A percentile compares a stretch with the other conserved stretches of the same genome.
These are phyloP conservation scores for Atractosteus spatula DNA, from an alignment of 2,113 vertebrate species.

Conservation along the genomic window DNA sequence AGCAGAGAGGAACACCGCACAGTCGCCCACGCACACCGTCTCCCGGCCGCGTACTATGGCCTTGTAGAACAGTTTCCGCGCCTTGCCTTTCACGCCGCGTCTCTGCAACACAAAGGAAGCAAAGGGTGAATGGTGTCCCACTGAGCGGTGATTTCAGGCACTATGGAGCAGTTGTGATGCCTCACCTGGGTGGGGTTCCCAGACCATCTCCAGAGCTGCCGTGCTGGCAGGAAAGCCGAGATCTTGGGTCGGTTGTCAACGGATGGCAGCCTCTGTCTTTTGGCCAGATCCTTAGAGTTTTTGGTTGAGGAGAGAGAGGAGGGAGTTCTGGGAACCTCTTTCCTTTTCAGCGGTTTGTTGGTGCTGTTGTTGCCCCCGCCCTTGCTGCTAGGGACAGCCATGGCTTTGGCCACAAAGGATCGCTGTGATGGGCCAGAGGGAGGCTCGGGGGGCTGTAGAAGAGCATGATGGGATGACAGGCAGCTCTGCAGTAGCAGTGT, in stretches of 20 bases:
- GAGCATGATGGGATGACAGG: constrained; percentile 79
- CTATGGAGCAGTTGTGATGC: not conserved
- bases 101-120: constrained; percentile 61
- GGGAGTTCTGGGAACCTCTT: constrained; percentile 72
- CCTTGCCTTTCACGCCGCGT: constrained; percentile 94
- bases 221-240: constrained; percentile 81
- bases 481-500: constrained; percentile 88
- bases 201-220: constrained; percentile 94
- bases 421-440: constrained; percentile 70
- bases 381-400: constrained; percentile 68
- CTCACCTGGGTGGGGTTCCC: constrained; percentile 92
- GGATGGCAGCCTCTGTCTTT: constrained; percentile 82
- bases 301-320: constrained; percentile 61
- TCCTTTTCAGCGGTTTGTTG: constrained; percentile 74
- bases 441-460: constrained; percentile 76
- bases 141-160: constrained; percentile 19
- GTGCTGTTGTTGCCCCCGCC: constrained; percentile 50
- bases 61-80: constrained; percentile 95
- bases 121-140: not conserved
- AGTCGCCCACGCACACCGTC: constrained; percentile 86
- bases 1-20: constrained; percentile 92
- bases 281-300: constrained; percentile 78
- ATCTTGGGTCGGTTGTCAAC: constrained; percentile 87
- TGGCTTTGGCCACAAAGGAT: constrained; percentile 83
- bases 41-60: constrained; percentile 91